Conservation (phyloP, 2,888 invertebrate genomes). For the Chirona hameri region DNA sequence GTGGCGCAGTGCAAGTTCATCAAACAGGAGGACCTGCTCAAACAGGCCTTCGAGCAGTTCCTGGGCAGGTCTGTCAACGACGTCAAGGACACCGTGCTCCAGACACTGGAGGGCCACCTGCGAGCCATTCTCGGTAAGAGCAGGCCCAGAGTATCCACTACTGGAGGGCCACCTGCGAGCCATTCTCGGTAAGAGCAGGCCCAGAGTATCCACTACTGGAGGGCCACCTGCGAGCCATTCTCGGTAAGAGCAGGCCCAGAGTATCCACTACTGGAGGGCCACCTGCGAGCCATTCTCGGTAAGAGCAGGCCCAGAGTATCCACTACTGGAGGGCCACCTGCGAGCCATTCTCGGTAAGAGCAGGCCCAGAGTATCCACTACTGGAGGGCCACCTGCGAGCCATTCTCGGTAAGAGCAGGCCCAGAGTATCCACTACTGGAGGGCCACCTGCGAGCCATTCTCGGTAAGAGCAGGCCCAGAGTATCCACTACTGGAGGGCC, state of each 20-base stretch:
- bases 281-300: slow-evolving; percentile 94
- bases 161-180: slow-evolving; percentile 93
- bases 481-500: slow-evolving; percentile 92
- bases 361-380: not conserved
- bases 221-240: slow-evolving; percentile 91
- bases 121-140: slow-evolving; percentile 88
- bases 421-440: slow-evolving; percentile 69
- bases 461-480: slow-evolving; percentile 63
- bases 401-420: slow-evolving; percentile 72
- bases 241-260: slow-evolving; percentile 63
- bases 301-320: slow-evolving; percentile 47
- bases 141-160: not conserved
- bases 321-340: slow-evolving; percentile 89
- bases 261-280: slow-evolving; percentile 92
- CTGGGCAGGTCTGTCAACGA: slow-evolving; percentile 84
- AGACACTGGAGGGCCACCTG: slow-evolving; percentile 93
- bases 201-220: slow-evolving; percentile 69
- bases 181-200: slow-evolving; percentile 72
- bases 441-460: slow-evolving; percentile 91
- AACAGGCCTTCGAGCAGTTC: slow-evolving; percentile 95
- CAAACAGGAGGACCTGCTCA: slow-evolving; percentile 90
- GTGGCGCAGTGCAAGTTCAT: slow-evolving; percentile 97
- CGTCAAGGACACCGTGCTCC: slow-evolving; percentile 86
- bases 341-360: slow-evolving; percentile 88
- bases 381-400: slow-evolving; percentile 94